Conservation (phyloP, 2,113 vertebrate genomes). For the Ardeotis arabs region DNA sequence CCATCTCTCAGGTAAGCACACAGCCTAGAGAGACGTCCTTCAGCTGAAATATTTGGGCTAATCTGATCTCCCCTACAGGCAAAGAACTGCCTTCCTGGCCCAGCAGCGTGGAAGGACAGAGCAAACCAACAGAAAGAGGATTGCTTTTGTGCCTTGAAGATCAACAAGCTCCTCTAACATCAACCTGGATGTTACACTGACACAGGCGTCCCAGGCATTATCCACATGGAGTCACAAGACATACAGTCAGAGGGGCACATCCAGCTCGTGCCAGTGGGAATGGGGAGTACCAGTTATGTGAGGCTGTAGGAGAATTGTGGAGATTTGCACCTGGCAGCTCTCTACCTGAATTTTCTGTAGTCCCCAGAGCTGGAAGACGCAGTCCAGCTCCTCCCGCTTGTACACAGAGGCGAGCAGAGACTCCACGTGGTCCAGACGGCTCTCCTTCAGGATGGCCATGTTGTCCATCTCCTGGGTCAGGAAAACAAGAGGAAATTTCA, state of each 20-base stretch:
- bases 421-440: slow-evolving; percentile 73
- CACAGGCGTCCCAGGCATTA: no score
- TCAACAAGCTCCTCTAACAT: background rate
- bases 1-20: background rate
- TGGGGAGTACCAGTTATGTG: background rate
- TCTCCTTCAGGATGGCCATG: slow-evolving; percentile 54
- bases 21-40: background rate
- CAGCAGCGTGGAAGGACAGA: background rate
- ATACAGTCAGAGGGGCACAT: background rate
- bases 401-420: slow-evolving; percentile 66
- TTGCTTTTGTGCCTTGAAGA: background rate
- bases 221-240: background rate
- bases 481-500: background rate
- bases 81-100: background rate
- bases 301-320: accelerated
- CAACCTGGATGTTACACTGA: accelerated
- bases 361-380: slow-evolving; percentile 75
- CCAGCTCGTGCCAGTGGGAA: background rate
- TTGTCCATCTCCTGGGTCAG: slow-evolving; percentile 63
- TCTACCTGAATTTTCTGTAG: slow-evolving; percentile 82
- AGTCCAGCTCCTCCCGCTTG: slow-evolving; percentile 69
- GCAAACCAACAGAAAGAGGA: background rate
- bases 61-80: background rate
- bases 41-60: background rate
- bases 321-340: background rate